Evolutionary conservation across 2,797 vertebrate species (phyloP).

Genomic region (Siniperca obscura): DNA sequence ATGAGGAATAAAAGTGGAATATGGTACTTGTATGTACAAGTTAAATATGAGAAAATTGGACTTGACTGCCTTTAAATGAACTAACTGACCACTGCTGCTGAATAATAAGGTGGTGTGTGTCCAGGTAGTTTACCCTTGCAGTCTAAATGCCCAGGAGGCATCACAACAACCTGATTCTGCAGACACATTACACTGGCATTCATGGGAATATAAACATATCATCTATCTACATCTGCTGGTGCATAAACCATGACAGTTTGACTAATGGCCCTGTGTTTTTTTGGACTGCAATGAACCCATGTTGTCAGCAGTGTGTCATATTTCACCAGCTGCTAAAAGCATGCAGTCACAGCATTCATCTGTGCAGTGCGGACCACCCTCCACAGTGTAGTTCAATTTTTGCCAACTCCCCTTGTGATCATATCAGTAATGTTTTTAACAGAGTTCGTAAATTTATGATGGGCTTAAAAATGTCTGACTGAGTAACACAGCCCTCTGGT

Average conservation of each 20-base stretch:
- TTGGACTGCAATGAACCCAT: constrained; percentile 14
- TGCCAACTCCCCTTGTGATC: constrained; percentile 2
- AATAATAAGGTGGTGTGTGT: neutral
- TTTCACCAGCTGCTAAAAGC: constrained; percentile 55
- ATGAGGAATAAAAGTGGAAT: neutral
- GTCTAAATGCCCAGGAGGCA: neutral
- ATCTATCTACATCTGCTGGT: neutral
- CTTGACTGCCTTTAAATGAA: neutral
- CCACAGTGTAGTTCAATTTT: constrained; percentile 16
- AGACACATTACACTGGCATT: neutral
- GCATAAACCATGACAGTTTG: neutral
- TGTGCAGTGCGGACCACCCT: constrained; percentile 4
- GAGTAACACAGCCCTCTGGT: constrained; percentile 19
- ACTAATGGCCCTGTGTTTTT: constrained; percentile 23
- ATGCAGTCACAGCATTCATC: constrained; percentile 13
- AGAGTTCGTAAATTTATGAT: constrained; percentile 23
- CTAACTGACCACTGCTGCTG: neutral
- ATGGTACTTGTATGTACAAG: neutral
- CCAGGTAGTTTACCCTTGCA: neutral
- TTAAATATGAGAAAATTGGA: neutral
- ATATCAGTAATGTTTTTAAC: constrained; percentile 20
- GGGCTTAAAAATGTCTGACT: constrained; percentile 35
- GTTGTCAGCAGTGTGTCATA: constrained; percentile 32
- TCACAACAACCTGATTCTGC: neutral
- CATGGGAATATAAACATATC: neutral